Evolutionary conservation across 2,888 invertebrate species (phyloP).

Genomic region (Cryptophagus acutangulus): DNA sequence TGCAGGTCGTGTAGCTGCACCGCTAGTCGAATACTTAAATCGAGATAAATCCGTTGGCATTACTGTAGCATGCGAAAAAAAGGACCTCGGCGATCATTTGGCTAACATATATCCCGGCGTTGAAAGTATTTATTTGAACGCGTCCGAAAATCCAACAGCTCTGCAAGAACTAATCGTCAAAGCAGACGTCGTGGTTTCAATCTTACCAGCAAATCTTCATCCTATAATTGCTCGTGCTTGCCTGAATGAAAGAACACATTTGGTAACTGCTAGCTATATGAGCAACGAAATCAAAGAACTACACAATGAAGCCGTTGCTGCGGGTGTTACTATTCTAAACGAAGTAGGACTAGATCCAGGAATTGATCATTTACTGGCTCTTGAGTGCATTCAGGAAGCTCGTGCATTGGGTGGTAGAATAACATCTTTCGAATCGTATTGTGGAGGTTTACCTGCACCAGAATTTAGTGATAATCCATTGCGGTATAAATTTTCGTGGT

Average conservation of each 20-base stretch:
- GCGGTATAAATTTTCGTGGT: conserved; percentile 95
- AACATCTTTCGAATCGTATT: conserved; percentile 93
- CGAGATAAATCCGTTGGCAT: conserved; percentile 77
- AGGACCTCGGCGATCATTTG: conserved; percentile 83
- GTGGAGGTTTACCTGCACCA: conserved; percentile 96
- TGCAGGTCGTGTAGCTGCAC: conserved; percentile 87
- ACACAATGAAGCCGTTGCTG: conserved; percentile 74
- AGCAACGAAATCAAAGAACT: conserved; percentile 77
- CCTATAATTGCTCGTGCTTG: conserved; percentile 81
- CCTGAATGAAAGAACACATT: conserved; percentile 77
- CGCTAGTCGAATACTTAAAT: conserved; percentile 90
- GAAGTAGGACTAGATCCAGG: conserved; percentile 98
- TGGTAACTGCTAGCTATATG: conserved; percentile 96
- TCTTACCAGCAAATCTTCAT: conserved; percentile 88
- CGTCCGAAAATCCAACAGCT: conserved; percentile 63
- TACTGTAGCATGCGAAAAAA: conserved; percentile 62
- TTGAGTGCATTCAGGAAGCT: conserved; percentile 94
- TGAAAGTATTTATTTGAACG: conserved; percentile 74
- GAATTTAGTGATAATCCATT: conserved; percentile 90
- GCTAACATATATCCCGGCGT: conserved; percentile 73
- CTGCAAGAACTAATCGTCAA: conserved; percentile 66
- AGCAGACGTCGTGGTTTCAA: conserved; percentile 75
- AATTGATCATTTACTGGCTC: conserved; percentile 77
- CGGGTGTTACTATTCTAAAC: conserved; percentile 90
- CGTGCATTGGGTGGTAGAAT: conserved; percentile 85